Conservation (phyloP, 2,113 vertebrate genomes). For the Odocoileus hemionus region DNA sequence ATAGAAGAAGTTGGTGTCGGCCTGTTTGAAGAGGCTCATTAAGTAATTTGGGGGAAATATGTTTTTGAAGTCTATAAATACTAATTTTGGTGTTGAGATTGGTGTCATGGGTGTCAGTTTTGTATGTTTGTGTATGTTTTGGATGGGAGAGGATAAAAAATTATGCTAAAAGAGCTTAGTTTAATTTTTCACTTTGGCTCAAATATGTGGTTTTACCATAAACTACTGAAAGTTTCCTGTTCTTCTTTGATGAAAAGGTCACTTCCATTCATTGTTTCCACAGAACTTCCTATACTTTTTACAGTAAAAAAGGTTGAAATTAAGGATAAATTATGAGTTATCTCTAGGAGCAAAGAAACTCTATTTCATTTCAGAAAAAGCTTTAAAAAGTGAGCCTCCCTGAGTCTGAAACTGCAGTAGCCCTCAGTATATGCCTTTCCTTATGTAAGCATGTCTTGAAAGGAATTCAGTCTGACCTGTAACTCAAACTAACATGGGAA, state of each 20-base stretch:
- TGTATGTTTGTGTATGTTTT: neutral
- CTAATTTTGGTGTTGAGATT: slow-evolving; percentile 57
- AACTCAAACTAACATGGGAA: neutral
- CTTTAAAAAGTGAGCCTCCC: neutral
- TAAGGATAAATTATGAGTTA: slow-evolving; percentile 69
- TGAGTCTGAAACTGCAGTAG: neutral
- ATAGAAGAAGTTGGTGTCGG: slow-evolving; percentile 43
- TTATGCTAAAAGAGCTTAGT: neutral
- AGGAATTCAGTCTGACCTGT: neutral
- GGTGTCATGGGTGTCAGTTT: slow-evolving; percentile 9
- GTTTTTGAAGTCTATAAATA: slow-evolving; percentile 54
- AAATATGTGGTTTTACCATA: slow-evolving; percentile 64
- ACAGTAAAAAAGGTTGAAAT: slow-evolving; percentile 68
- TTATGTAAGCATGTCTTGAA: neutral
- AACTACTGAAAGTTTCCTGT: slow-evolving; percentile 80
- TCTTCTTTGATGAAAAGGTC: slow-evolving; percentile 77
- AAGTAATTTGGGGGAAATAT: slow-evolving; percentile 52
- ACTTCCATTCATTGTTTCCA: slow-evolving; percentile 83
- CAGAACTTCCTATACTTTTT: slow-evolving; percentile 79
- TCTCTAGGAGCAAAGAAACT: slow-evolving; percentile 67
- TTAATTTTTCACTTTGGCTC: slow-evolving; percentile 63
- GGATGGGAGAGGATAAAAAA: neutral
- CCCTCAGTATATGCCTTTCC: neutral
- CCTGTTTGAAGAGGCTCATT: slow-evolving; percentile 52
- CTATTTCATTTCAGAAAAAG: slow-evolving; percentile 48